Evolutionary conservation across 2,113 vertebrate species (phyloP).

Genomic region (Odontesthes bonariensis): DNA sequence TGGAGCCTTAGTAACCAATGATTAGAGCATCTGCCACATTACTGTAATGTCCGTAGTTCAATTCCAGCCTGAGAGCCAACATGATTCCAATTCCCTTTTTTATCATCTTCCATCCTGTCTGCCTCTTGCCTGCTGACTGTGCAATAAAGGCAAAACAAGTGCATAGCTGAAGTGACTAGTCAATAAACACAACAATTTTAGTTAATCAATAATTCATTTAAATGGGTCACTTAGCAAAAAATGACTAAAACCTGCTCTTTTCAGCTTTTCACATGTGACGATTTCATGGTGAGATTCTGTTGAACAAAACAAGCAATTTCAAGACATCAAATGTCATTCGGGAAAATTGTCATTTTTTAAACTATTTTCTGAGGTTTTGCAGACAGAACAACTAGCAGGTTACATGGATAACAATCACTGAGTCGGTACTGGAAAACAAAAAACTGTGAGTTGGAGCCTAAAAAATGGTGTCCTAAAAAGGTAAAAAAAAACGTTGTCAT

Average conservation of each 20-base stretch:
- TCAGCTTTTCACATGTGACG: neutral
- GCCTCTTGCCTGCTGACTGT: neutral
- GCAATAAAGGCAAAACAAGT: conserved; percentile 1
- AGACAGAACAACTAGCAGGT: neutral
- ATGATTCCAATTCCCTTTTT: neutral
- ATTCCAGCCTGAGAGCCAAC: neutral
- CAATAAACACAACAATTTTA: conserved; percentile 15
- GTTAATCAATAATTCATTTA: neutral
- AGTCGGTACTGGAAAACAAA: no score
- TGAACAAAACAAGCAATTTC: neutral
- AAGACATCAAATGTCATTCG: neutral
- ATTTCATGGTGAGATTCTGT: neutral
- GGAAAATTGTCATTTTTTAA: neutral
- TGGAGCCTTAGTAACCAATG: neutral
- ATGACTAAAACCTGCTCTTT: conserved; percentile 3
- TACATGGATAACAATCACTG: no score
- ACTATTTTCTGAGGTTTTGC: neutral
- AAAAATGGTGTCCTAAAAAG: no score
- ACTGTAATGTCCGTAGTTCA: conserved; percentile 1
- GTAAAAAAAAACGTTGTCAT: no score
- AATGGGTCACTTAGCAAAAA: neutral
- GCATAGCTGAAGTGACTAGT: conserved; percentile 15
- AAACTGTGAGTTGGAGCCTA: no score
- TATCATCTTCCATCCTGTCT: neutral
- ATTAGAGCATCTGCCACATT: neutral